These are phyloP conservation scores for Drosophila tripunctata DNA, from an alignment of 2,888 invertebrate genomes.

Conservation along the genomic window DNA sequence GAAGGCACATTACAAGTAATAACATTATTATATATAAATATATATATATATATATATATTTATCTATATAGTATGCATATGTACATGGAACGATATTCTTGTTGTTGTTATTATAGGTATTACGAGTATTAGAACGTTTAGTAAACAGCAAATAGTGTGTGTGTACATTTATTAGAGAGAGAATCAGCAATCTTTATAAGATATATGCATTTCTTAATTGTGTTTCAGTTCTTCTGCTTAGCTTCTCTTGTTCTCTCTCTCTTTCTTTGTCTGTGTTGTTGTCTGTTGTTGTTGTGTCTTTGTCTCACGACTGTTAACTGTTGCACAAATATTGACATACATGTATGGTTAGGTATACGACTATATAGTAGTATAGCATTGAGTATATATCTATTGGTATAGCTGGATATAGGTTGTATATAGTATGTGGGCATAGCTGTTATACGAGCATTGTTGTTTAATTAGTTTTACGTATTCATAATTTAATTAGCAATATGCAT, in stretches of 20 bases:
- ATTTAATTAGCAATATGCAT: conserved; percentile 66
- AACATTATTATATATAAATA: conserved; percentile 5
- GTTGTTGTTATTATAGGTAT: conserved; percentile 13
- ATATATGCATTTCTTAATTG: conserved; percentile 32
- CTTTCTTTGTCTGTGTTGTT: conserved; percentile 21
- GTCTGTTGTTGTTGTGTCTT: too few species aligned
- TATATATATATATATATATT: conserved; percentile 5
- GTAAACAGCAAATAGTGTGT: conserved; percentile 45
- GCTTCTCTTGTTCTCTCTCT: conserved; percentile 14
- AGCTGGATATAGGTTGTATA: conserved; percentile 37
- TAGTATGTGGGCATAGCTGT: conserved; percentile 54
- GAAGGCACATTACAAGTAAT: conserved; percentile 57
- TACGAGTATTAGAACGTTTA: conserved; percentile 38
- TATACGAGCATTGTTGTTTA: conserved; percentile 61
- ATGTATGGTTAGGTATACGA: conserved; percentile 41
- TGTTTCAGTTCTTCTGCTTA: conserved; percentile 30
- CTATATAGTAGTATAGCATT: conserved; percentile 31
- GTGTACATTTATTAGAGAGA: conserved; percentile 60
- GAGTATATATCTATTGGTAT: conserved; percentile 41
- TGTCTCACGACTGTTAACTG: conserved; percentile 24
- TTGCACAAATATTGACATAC: conserved; percentile 63
- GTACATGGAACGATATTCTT: conserved; percentile 30
- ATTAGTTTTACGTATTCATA: conserved; percentile 62
- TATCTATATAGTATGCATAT: too few species aligned
- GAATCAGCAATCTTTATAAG: conserved; percentile 32